phyloP scores from a whole-genome alignment of 2,888 invertebrate species.

The Cylindroiulus punctatus region DNA sequence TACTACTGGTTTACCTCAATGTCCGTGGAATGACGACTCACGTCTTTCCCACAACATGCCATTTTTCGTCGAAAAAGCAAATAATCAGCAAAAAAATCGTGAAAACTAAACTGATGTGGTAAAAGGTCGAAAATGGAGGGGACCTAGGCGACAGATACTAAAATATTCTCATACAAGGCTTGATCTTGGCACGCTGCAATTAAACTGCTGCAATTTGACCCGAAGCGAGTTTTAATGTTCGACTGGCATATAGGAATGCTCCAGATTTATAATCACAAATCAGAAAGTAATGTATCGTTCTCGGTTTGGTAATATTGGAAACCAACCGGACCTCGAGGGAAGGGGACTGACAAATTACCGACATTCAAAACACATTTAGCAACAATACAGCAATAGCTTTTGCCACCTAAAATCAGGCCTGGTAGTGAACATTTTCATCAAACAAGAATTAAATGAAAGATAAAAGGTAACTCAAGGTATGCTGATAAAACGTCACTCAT shows the following conservation, averaged over 20 bases:
- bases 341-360: too few species aligned
- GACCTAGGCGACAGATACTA: neutral
- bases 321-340: neutral
- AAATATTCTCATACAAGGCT: neutral
- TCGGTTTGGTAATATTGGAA: neutral
- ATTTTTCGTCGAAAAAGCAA: neutral
- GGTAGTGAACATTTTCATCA: too few species aligned
- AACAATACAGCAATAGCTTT: too few species aligned
- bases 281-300: neutral
- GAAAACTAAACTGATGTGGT: neutral
- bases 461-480: too few species aligned
- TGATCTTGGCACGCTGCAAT: neutral
- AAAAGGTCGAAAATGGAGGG: neutral
- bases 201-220: conserved; percentile 6
- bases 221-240: neutral
- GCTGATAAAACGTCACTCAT: too few species aligned
- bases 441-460: too few species aligned
- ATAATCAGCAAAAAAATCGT: neutral
- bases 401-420: too few species aligned
- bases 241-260: neutral
- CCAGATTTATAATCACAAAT: neutral
- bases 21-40: conserved; percentile 52
- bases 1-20: conserved; percentile 52
- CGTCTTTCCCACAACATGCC: conserved; percentile 3
- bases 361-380: too few species aligned